Base-by-base conservation (phyloP, 2,113 vertebrate genomes). In the Mionectes macconnelli region DNA sequence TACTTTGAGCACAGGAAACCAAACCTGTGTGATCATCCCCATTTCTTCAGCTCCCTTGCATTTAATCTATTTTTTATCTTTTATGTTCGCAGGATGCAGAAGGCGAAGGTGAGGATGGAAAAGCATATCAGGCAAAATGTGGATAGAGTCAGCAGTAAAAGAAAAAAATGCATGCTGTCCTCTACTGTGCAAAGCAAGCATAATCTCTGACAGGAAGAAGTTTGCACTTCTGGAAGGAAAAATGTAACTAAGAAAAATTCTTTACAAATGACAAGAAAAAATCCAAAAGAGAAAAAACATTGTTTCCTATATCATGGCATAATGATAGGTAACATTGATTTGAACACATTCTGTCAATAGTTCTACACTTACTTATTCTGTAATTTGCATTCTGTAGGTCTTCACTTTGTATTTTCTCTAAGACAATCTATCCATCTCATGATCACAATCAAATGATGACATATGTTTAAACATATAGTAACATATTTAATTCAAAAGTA, bases 61-160 rank as follows among this genome's bases (percentile, higher is more conserved):
- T 84, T 90, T 96, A 92, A 94, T 90, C 52, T 92, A 52, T 84
- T 93, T 94, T 95, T 91, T 91, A 80, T 93, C 76, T 83, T 93
- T 94, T 81, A 53, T 78, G 60, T 75, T 94, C 40, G 17, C 62
- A 81, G 80, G 25, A 35, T 74, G 31, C 56, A 84, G 52, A 93
- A 92, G 88, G 90, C 90, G 90, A 96, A 96, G 86, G 90, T 92
- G 72, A 44, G 17, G 52, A 84, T 75, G 47, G 85, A 95, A 96
- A 96, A 96, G 76, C 68, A 8, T 81, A 91, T 75, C 83, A 92
- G 68, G 76, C 64, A 90, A 94, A 95, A 95, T 84, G 94, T 86
- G 66, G 76, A 87, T 76, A 84, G 69, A 96, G 92, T 94, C 94
- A 95, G 92, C 96, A 96, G 33, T 89, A 89, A 87, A 93, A 90